These are phyloP conservation scores for Muntiacus muntjak DNA, from an alignment of 2,113 vertebrate species.

Conservation along the genomic window DNA sequence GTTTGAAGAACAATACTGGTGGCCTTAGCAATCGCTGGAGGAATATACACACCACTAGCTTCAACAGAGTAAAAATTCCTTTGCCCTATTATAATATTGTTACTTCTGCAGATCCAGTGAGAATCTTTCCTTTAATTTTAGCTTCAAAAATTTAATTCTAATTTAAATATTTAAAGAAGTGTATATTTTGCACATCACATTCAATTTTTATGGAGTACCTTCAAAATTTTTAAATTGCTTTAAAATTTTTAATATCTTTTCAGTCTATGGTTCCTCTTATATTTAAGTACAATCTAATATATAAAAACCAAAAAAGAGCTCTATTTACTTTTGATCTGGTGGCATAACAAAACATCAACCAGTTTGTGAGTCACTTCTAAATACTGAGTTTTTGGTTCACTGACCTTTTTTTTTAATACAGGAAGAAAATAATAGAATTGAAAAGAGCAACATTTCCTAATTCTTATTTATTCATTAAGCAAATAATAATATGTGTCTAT, in stretches of 20 bases:
- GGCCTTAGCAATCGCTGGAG: background rate
- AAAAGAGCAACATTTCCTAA: background rate
- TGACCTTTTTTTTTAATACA: background rate
- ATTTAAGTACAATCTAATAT: background rate
- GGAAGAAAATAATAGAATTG: background rate
- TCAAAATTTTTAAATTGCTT: background rate
- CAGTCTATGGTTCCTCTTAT: background rate
- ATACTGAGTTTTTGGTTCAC: background rate
- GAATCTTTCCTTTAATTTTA: background rate
- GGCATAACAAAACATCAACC: background rate
- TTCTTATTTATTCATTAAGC: background rate
- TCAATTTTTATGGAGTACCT: background rate
- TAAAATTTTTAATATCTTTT: background rate
- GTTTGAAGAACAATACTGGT: slow-evolving; percentile 5
- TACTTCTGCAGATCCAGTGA: background rate
- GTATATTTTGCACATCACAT: background rate
- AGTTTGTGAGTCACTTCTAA: background rate
- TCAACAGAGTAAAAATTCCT: background rate
- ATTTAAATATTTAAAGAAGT: background rate
- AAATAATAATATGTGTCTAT: background rate
- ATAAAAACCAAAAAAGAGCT: background rate
- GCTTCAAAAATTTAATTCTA: slow-evolving; percentile 19
- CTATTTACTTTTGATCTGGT: background rate
- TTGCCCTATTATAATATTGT: background rate
- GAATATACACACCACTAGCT: background rate